Base-by-base conservation (phyloP, 2,113 vertebrate genomes). In the Ranitomeya imitator region DNA sequence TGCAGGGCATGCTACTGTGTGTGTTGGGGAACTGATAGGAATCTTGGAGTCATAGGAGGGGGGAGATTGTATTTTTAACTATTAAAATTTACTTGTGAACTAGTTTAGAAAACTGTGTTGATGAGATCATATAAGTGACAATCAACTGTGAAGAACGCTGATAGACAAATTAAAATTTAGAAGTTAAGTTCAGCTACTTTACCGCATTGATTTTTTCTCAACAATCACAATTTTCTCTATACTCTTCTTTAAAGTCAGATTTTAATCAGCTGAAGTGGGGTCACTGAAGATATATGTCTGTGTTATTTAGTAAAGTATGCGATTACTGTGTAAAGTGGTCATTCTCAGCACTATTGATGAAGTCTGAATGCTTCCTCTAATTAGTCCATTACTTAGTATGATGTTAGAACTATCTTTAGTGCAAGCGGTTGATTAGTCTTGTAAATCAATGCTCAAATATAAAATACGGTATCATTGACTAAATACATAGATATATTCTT, bases 321-420 rank as follows among this genome's bases (percentile, higher is more conserved):
- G 91, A 92, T 88, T 90, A 71, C 61, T 67, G 88, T 83, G 90
- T 76, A 87, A 89, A 90, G 91, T 45, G 85, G 86, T 59, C 78
- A 88, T 83, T 88, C 0, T 63, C 77, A 79, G 85, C 89, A 88
- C 87, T 60, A 59, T 37, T 71, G 31, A 18, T 86, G 52, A 87
- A 57, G 21, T 65, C 19, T 31, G n/a, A 55, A 79, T 87, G 7
- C 23, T 23, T 14, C 37, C 23, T n/a, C 26, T 79, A 69, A 78
- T 85, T 54, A 89, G 77, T 10, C 18, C 37, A 18, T 79, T 89
- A 79, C 78, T 85, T 89, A 21, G 1, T 45, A 79, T 83, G 21
- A 77, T 81, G 57, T 63, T 67, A 54, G 81, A 14, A 23, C 45
- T 60, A 15, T 16, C 3, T 74, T 12, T 26, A 23, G 23, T 31